Evolutionary conservation across 2,797 vertebrate species (phyloP).

Genomic region (Lepus townsendii): DNA sequence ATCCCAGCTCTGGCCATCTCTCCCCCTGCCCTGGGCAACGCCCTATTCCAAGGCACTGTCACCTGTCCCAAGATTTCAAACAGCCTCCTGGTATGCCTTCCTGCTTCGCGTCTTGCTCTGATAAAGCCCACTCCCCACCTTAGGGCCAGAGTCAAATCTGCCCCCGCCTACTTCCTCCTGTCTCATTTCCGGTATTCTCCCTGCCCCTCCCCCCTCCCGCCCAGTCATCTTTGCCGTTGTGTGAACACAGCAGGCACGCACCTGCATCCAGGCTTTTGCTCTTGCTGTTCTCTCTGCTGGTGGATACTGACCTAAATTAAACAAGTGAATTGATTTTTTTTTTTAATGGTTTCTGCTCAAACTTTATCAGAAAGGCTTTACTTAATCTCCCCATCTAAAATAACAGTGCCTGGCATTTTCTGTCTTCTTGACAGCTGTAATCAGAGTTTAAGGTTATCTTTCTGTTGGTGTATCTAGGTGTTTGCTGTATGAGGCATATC

Average conservation of each 20-base stretch:
- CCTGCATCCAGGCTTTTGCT: background rate
- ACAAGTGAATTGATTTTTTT: conserved; percentile 24
- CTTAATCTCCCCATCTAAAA: background rate
- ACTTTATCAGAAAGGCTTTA: conserved; percentile 30
- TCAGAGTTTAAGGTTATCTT: background rate
- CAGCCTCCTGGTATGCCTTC: background rate
- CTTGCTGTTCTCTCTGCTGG: background rate
- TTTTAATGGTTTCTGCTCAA: background rate
- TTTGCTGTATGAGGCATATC: background rate
- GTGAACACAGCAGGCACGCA: background rate
- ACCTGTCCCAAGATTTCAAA: background rate
- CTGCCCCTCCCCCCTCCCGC: too few relatives aligned
- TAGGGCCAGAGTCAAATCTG: background rate
- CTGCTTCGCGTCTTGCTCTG: background rate
- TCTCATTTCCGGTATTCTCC: background rate
- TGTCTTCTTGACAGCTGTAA: conserved; percentile 12
- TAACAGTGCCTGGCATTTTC: background rate
- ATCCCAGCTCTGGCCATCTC: background rate
- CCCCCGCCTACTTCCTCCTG: background rate
- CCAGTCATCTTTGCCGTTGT: background rate
- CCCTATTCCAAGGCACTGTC: background rate
- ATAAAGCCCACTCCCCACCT: background rate
- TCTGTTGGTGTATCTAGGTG: background rate
- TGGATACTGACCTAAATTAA: background rate
- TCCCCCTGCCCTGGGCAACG: background rate